phyloP scores from a whole-genome alignment of 2,888 invertebrate species.

The Agriotes lineatus region DNA sequence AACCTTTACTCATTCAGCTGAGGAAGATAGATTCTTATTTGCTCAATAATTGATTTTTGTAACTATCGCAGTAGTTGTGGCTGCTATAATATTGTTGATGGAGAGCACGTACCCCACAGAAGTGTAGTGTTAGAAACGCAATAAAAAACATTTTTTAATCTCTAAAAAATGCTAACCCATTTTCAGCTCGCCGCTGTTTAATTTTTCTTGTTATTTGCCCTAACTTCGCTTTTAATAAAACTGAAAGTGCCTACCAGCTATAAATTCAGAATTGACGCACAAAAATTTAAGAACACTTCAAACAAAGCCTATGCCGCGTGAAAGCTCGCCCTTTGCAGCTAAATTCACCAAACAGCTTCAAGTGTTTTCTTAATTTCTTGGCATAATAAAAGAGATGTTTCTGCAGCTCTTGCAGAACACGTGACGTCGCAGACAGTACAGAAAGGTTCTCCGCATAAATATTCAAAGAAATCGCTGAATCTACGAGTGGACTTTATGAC shows the following conservation, averaged over 20 bases:
- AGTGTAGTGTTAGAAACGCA: too few species aligned
- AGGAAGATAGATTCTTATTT: too few species aligned
- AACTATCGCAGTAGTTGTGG: too few species aligned
- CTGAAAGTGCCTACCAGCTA: background rate
- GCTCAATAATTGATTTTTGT: too few species aligned
- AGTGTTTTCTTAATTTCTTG: slow-evolving; percentile 9
- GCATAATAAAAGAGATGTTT: background rate
- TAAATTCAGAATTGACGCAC: background rate
- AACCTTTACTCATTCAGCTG: too few species aligned
- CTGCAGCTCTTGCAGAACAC: background rate
- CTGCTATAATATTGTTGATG: too few species aligned
- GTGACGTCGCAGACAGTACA: background rate
- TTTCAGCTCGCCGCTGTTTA: too few species aligned
- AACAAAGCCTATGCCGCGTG: background rate
- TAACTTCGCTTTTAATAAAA: background rate
- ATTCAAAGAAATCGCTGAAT: slow-evolving; percentile 27
- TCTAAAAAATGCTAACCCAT: too few species aligned
- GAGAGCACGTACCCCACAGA: too few species aligned
- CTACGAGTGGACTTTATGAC: slow-evolving; percentile 19
- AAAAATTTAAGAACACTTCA: background rate
- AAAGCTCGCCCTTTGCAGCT: background rate
- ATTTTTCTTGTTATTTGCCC: too few species aligned
- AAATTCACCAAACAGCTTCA: background rate
- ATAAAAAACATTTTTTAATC: too few species aligned
- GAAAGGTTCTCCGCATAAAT: slow-evolving; percentile 17